phyloP scores from a whole-genome alignment of 2,797 vertebrate species.

The Chromobotia macracanthus region DNA sequence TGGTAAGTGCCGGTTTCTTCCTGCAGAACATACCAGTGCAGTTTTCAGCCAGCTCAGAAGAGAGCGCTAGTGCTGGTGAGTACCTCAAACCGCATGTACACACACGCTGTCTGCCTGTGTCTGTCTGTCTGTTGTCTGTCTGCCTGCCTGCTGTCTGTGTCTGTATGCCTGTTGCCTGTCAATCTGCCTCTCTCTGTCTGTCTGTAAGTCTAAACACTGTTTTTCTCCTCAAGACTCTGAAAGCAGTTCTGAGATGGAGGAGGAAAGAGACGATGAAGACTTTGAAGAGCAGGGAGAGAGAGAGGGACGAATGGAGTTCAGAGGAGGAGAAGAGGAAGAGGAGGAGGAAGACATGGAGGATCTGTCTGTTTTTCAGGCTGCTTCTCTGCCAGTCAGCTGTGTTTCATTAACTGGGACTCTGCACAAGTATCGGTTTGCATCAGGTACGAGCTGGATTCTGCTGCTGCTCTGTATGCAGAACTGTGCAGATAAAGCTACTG shows the following conservation, averaged over 20 bases:
- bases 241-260: not conserved
- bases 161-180: no score
- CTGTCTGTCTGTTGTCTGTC: no score
- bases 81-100: not conserved
- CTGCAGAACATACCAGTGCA: constrained; percentile 51
- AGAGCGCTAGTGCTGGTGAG: constrained; percentile 55
- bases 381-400: constrained; percentile 45
- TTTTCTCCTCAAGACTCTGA: constrained; percentile 1
- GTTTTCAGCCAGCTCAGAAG: not conserved
- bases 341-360: constrained; percentile 10
- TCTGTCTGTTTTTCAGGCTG: constrained; percentile 21
- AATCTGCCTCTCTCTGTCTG: no score
- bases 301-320: no score
- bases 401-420: constrained; percentile 45
- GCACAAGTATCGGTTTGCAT: constrained; percentile 27
- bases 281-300: no score
- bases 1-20: not conserved
- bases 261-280: no score
- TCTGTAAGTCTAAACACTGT: not conserved
- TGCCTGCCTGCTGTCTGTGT: no score
- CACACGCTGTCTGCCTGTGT: not conserved
- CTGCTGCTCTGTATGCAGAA: not conserved
- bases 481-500: no score
- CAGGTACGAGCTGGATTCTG: constrained; percentile 19
- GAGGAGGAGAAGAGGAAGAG: no score